phyloP scores from a whole-genome alignment of 2,888 invertebrate species.

The Drosophila glabriapex region DNA sequence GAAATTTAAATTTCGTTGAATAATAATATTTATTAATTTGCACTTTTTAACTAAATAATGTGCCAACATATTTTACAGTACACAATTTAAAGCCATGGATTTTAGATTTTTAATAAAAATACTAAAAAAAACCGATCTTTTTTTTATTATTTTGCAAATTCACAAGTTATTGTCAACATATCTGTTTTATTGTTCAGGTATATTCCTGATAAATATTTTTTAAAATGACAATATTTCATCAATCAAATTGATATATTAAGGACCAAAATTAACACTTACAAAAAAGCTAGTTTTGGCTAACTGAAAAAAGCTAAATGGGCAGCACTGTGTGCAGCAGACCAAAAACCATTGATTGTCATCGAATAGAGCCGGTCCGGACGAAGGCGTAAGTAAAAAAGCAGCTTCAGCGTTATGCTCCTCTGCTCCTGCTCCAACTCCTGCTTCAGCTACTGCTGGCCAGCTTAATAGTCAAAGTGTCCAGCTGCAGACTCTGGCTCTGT shows the following conservation, averaged over 20 bases:
- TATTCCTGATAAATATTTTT: not conserved
- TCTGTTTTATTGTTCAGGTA: not conserved
- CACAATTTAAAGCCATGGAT: not conserved
- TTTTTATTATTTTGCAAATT: not conserved
- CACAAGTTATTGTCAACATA: too few species aligned
- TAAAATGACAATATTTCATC: not conserved
- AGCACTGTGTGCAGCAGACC: slow-evolving; percentile 80
- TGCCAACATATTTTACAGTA: not conserved
- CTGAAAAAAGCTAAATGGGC: not conserved
- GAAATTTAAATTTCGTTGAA: fast-evolving
- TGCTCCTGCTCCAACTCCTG: slow-evolving; percentile 10
- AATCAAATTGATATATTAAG: too few species aligned
- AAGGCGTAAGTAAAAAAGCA: slow-evolving; percentile 60
- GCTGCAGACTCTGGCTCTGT: slow-evolving; percentile 28
- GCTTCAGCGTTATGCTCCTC: slow-evolving; percentile 53
- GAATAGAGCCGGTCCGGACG: slow-evolving; percentile 63
- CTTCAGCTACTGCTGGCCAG: slow-evolving; percentile 10
- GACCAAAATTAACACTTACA: not conserved
- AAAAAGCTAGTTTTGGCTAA: not conserved
- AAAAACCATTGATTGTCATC: slow-evolving; percentile 85
- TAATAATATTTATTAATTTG: not conserved
- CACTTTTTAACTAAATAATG: not conserved
- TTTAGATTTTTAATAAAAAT: not conserved
- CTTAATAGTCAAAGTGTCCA: slow-evolving; percentile 53
- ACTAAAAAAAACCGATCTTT: not conserved